Conservation (phyloP, 2,113 vertebrate species). For the Pyrgilauda ruficollis region DNA sequence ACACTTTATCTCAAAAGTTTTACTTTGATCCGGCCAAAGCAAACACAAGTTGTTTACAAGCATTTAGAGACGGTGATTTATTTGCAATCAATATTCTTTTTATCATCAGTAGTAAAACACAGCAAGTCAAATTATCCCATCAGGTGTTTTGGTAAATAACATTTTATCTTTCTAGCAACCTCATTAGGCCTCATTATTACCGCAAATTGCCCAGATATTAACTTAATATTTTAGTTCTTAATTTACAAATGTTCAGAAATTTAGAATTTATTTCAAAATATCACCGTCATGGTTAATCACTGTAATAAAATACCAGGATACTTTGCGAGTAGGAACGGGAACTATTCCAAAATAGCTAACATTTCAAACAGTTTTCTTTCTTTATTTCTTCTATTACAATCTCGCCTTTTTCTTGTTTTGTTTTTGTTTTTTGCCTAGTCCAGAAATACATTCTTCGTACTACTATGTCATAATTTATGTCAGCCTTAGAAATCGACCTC, state of each 20-base stretch:
- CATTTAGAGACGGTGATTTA: slow-evolving; percentile 74
- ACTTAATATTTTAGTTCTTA: slow-evolving; percentile 41
- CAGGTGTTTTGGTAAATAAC: slow-evolving; percentile 80
- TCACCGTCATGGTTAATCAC: background rate
- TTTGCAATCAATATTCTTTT: slow-evolving; percentile 83
- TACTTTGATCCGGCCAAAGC: slow-evolving; percentile 61
- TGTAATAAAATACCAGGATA: background rate
- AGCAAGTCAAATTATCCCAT: slow-evolving; percentile 79
- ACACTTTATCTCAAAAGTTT: slow-evolving; percentile 68
- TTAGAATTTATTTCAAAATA: background rate
- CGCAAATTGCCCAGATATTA: slow-evolving; percentile 45
- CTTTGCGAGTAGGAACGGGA: background rate
- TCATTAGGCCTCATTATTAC: slow-evolving; percentile 80
- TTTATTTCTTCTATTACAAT: background rate
- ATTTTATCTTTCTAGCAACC: slow-evolving; percentile 77
- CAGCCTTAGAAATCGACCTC: background rate
- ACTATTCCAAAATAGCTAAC: background rate
- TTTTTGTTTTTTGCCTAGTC: background rate
- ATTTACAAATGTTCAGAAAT: background rate
- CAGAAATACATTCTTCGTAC: background rate
- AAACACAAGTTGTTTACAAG: slow-evolving; percentile 67
- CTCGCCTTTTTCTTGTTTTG: background rate
- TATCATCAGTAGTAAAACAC: slow-evolving; percentile 81
- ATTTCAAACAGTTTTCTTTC: background rate
- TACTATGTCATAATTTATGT: background rate